phyloP scores from a whole-genome alignment of 2,113 vertebrate species.

The Xiphias gladius region DNA sequence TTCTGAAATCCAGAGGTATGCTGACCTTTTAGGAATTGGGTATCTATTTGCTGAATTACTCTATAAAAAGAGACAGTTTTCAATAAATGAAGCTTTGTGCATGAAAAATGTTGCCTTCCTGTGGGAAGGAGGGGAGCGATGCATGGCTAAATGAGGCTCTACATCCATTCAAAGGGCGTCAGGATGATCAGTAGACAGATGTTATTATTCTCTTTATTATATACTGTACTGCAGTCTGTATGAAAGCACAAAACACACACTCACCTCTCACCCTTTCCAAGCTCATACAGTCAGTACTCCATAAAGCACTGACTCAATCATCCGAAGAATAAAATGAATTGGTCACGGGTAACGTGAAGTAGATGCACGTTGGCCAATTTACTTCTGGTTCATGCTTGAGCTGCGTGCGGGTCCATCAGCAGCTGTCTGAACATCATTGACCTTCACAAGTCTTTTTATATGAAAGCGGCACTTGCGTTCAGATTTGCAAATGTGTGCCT shows the following conservation, averaged over 20 bases:
- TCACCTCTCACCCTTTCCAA: neutral
- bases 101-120: neutral
- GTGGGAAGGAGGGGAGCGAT: neutral
- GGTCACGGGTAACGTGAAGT: neutral
- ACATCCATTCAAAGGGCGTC: neutral
- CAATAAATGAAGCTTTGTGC: neutral
- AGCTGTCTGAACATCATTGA: slow-evolving; percentile 4
- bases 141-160: neutral
- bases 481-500: neutral
- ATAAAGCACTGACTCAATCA: neutral
- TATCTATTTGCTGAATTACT: neutral
- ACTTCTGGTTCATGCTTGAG: slow-evolving; percentile 5
- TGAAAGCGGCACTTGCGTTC: neutral
- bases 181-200: neutral
- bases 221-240: neutral
- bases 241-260: neutral
- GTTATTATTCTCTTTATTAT: neutral
- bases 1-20: no score
- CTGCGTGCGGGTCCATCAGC: slow-evolving; percentile 27
- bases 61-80: neutral
- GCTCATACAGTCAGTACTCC: neutral
- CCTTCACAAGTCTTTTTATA: neutral
- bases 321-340: slow-evolving; percentile 4
- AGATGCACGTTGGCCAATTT: slow-evolving; percentile 7
- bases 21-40: no score